phyloP scores from a whole-genome alignment of 2,797 vertebrate species.

The Anguilla anguilla region DNA sequence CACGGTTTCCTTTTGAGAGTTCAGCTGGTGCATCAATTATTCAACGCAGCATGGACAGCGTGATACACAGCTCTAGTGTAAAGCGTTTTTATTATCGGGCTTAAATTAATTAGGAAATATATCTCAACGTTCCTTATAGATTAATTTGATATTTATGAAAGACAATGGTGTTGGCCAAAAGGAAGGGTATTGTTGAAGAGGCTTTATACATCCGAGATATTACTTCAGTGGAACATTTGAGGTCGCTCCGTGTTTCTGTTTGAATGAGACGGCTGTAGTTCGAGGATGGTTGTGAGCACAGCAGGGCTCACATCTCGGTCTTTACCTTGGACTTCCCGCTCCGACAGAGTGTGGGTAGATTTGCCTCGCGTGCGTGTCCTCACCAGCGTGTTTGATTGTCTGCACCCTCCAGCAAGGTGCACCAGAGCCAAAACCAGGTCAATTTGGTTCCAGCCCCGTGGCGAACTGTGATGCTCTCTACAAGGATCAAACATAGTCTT shows the following conservation, averaged over 20 bases:
- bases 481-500: not conserved
- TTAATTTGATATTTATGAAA: constrained; percentile 10
- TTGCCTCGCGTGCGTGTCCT: not conserved
- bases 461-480: not conserved
- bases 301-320: not conserved
- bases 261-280: not conserved
- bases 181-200: not conserved
- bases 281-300: not conserved
- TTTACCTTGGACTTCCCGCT: not conserved
- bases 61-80: not conserved
- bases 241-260: not conserved
- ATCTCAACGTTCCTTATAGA: not conserved
- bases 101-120: constrained; percentile 8
- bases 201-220: not conserved
- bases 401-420: not conserved
- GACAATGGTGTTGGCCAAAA: not conserved
- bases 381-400: not conserved
- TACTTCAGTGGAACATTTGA: not conserved
- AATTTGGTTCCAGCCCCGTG: not conserved
- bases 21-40: not conserved
- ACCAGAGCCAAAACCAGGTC: not conserved
- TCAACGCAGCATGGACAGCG: not conserved
- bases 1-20: not conserved
- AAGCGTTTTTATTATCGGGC: not conserved
- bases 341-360: not conserved